Base-by-base conservation (phyloP, 2,113 vertebrate species). In the Paramisgurnus dabryanus region DNA sequence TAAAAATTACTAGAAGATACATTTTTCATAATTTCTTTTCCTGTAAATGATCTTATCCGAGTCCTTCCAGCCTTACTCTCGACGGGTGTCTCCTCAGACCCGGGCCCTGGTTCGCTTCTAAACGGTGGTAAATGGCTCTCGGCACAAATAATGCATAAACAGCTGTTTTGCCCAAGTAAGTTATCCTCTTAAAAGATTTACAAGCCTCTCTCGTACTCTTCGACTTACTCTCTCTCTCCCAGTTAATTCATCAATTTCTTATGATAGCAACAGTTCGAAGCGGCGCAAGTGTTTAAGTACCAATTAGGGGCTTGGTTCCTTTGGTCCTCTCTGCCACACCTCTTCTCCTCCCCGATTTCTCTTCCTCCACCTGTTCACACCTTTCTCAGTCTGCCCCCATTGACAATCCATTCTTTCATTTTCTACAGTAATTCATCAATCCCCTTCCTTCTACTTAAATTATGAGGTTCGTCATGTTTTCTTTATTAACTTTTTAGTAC, bases 61-160 rank as follows among this genome's bases (percentile, higher is more conserved):
- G 78, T 87, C 85, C 65, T 84, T 80, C 53, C 83, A 83, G 74
- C 75, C 79, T 2, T 77, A 27, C 86, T 86, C 90, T 91, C 91
- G 66, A 66, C 82, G 84, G 90, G 89, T 86, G 77, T 84, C 86
- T 90, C 89, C 91, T 90, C 82, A 89, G 85, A 87, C 86, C 90
- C 76, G 81, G 89, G 89, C 90, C 89, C 84, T 76, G 67, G 78
- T 91, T 91, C 88, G 87, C 87, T 93, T 83, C 90, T 93, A 94
- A 94, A 94, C 87, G 91, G 83, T 85, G 90, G 88, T 93, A 93
- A 93, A 92, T 90, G 92, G 90, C 91, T 91, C 88, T 80, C 87
- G 80, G 79, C 93, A 94, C 93, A 94, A 94, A 94, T 93, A 93
- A 94, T 93, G 92, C 93, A 94, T 94, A 93, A 94, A 94, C 92